Evolutionary conservation across 2,797 vertebrate genomes (phyloP), one percentile per base, ranked within the genome.

Genomic region (Rhabdophis nuchalis): DNA sequence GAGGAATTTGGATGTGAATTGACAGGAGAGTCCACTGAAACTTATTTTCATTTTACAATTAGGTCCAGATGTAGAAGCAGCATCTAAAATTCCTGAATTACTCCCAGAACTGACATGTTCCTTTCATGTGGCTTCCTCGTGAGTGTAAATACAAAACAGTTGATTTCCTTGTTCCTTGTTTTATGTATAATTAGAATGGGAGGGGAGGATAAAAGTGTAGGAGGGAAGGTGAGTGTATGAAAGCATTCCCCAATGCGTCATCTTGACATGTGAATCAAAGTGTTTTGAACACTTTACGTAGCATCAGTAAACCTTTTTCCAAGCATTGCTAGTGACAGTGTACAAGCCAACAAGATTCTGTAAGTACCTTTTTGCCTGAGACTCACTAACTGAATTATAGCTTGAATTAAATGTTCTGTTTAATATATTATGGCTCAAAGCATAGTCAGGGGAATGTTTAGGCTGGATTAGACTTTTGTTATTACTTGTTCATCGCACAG

Each of bases 141-240:
- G 54, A 8, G 25, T 18, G 13, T 54, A 36, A 10, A 2, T 60
- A 8, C 20, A 41, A 89, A 1, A 7, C n/a, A 86, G 68, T 16
- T 41, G 3, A 50, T 41, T 90, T 77, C 85, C 85, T 77, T 90
- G 77, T 29, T 56, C 27, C 29, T 86, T 50, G n/a, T 85, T 86
- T 87, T 25, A 90, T 87, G 53, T 36, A 50, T 77, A 82, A 92
- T 90, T 90, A 58, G 23, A 72, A 52, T 90, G 92, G 85, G 88
- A 92, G 82, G 82, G 89, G 88, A 86, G 68, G 16, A 61, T 25
- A 29, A 56, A 61, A 85, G 46, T 41, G 50, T 12, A 41, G 20
- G 36, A 27, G 29, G 77, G 32, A 41, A 53, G 41, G 13, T 56
- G 18, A 54, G 56, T 12, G 23, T 82, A 82, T 53, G 20, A 86